Percentiles rank a stretch among this genome's conserved stretches.
These are phyloP conservation scores for Gonioctena quinquepunctata DNA, from an alignment of 1,140 invertebrate species.

Conservation along the genomic window DNA sequence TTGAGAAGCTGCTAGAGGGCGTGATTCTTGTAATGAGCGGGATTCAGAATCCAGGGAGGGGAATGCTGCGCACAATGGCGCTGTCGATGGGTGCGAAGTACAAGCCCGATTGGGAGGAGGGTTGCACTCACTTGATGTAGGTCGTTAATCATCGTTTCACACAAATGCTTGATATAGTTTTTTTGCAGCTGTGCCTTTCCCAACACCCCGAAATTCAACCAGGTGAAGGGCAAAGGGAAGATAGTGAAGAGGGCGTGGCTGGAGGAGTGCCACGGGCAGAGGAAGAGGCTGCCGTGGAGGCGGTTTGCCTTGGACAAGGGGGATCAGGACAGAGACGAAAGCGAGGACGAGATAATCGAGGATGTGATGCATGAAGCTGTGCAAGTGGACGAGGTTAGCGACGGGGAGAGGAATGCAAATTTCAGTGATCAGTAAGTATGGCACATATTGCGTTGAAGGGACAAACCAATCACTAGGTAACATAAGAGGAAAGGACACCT, in stretches of 20 bases:
- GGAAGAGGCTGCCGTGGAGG: slow-evolving; percentile 73
- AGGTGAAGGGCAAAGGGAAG: slow-evolving; percentile 70
- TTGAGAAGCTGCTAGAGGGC: slow-evolving; percentile 64
- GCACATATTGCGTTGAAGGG: too few relatives aligned
- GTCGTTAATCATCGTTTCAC: too few relatives aligned
- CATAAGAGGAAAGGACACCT: too few relatives aligned
- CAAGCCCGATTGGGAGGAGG: slow-evolving; percentile 71
- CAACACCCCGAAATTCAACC: slow-evolving; percentile 85
- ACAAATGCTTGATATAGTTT: too few relatives aligned
- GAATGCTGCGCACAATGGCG: slow-evolving; percentile 69
- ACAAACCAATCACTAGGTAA: too few relatives aligned
- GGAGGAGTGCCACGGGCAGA: slow-evolving; percentile 66
- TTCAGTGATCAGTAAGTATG: slow-evolving; percentile 21
- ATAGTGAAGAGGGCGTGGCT: slow-evolving; percentile 82
- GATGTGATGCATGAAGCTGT: slow-evolving; percentile 34
- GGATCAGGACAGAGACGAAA: slow-evolving; percentile 56
- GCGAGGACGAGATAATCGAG: slow-evolving; percentile 60
- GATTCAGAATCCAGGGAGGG: slow-evolving; percentile 80
- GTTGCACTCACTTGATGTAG: slow-evolving; percentile 84
- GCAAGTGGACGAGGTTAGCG: background rate
- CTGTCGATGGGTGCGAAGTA: slow-evolving; percentile 80
- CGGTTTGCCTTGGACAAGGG: slow-evolving; percentile 63
- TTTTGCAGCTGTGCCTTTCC: slow-evolving; percentile 84
- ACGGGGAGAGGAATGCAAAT: slow-evolving; percentile 18
- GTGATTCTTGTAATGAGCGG: slow-evolving; percentile 84